Conservation (phyloP, 2,888 invertebrate genomes). For the Dasysyrphus tricinctus region DNA sequence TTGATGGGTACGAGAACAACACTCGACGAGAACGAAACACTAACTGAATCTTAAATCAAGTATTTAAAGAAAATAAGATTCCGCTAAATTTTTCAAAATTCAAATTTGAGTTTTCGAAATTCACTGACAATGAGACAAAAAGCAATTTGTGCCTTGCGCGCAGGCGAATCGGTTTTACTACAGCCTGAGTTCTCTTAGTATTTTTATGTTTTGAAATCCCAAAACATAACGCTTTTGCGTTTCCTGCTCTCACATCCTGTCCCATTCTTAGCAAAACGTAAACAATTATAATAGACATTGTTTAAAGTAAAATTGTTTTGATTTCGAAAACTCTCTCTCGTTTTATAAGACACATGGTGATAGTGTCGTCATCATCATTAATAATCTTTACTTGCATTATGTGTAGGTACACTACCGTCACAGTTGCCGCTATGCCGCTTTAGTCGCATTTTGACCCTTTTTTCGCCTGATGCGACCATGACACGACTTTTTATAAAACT, state of each 20-base stretch:
- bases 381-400: not conserved
- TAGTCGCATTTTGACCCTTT: too few relatives aligned
- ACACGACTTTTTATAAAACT: too few relatives aligned
- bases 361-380: too few relatives aligned
- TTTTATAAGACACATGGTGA: not conserved
- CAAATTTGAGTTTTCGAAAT: constrained; percentile 41
- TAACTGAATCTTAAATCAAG: constrained; percentile 79
- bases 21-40: constrained; percentile 84
- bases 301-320: not conserved
- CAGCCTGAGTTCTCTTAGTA: constrained; percentile 36
- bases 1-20: constrained; percentile 82
- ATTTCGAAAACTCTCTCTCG: constrained; percentile 16
- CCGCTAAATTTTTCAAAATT: constrained; percentile 32
- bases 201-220: constrained; percentile 11
- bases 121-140: constrained; percentile 39
- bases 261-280: constrained; percentile 16
- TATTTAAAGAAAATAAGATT: constrained; percentile 48
- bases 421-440: too few relatives aligned
- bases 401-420: not conserved
- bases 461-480: too few relatives aligned
- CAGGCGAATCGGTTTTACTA: constrained; percentile 22
- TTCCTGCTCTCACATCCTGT: constrained; percentile 14
- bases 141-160: constrained; percentile 38
- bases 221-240: constrained; percentile 30
- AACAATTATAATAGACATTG: constrained; percentile 22